phyloP scores from a whole-genome alignment of 2,797 vertebrate genomes.

The Pseudomugil tenellus region DNA sequence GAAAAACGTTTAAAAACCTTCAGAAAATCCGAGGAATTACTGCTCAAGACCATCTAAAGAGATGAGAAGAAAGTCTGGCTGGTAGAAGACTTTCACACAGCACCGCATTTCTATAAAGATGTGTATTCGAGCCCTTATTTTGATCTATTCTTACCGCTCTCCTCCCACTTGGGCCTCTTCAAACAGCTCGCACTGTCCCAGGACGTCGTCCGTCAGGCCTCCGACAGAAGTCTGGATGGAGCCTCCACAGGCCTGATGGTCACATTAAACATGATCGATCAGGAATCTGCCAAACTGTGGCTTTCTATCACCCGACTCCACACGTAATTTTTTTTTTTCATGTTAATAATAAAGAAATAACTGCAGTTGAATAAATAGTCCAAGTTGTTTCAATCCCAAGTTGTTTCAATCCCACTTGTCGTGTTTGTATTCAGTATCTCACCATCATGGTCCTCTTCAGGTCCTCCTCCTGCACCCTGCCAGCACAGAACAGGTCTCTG shows the following conservation, averaged over 20 bases:
- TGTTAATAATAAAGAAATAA: neutral
- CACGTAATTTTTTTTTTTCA: too few relatives aligned
- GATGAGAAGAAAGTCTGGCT: neutral
- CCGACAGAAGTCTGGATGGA: constrained; percentile 96
- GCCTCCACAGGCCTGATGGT: constrained; percentile 91
- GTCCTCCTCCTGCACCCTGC: constrained; percentile 95
- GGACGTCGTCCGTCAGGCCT: constrained; percentile 86
- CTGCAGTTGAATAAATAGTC: neutral
- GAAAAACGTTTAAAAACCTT: too few relatives aligned
- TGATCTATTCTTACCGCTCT: constrained; percentile 85
- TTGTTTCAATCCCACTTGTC: neutral
- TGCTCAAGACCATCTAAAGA: neutral
- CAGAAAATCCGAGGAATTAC: neutral
- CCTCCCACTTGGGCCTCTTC: constrained; percentile 98
- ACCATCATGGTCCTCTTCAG: constrained; percentile 99
- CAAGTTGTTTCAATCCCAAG: neutral
- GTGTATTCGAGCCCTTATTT: too few relatives aligned
- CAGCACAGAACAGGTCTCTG: constrained; percentile 96
- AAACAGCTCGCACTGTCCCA: constrained; percentile 91
- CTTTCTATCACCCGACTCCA: neutral
- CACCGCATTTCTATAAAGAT: neutral
- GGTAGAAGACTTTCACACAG: neutral
- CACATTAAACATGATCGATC: constrained; percentile 40
- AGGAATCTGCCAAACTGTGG: neutral
- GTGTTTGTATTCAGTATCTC: constrained; percentile 20